Evolutionary conservation across 1,140 invertebrate species (phyloP).

Genomic region (Drosophila neocordata): DNA sequence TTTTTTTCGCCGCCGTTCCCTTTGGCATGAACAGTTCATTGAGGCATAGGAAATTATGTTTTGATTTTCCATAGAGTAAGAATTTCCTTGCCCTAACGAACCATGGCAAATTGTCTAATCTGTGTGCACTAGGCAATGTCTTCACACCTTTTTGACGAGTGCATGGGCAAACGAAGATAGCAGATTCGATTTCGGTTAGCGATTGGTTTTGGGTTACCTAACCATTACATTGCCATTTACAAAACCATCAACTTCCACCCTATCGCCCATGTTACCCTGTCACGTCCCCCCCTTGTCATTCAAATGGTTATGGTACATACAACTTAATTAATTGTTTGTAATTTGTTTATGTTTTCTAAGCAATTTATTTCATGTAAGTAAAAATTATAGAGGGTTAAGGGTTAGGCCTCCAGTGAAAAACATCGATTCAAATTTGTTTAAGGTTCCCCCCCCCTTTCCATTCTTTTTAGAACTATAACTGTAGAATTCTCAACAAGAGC

Average conservation of each 20-base stretch:
- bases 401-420: constrained; percentile 10
- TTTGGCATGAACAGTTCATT: constrained; percentile 31
- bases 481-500: too few relatives aligned
- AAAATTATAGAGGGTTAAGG: constrained; percentile 41
- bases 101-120: constrained; percentile 73
- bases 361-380: constrained; percentile 56
- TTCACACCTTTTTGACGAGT: constrained; percentile 69
- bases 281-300: constrained; percentile 34
- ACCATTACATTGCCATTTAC: constrained; percentile 67
- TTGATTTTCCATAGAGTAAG: constrained; percentile 61
- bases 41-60: constrained; percentile 72
- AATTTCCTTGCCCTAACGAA: constrained; percentile 58
- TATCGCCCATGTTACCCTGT: constrained; percentile 7
- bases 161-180: constrained; percentile 19
- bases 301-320: constrained; percentile 54
- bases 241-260: constrained; percentile 36
- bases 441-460: background rate
- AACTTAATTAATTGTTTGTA: constrained; percentile 72
- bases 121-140: constrained; percentile 45
- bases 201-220: constrained; percentile 19
- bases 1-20: background rate
- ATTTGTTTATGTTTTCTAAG: constrained; percentile 75
- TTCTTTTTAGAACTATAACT: too few relatives aligned
- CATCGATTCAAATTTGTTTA: background rate
- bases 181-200: constrained; percentile 21